Evolutionary conservation across 2,797 vertebrate species (phyloP).

Genomic region (Gallinago solitaria): DNA sequence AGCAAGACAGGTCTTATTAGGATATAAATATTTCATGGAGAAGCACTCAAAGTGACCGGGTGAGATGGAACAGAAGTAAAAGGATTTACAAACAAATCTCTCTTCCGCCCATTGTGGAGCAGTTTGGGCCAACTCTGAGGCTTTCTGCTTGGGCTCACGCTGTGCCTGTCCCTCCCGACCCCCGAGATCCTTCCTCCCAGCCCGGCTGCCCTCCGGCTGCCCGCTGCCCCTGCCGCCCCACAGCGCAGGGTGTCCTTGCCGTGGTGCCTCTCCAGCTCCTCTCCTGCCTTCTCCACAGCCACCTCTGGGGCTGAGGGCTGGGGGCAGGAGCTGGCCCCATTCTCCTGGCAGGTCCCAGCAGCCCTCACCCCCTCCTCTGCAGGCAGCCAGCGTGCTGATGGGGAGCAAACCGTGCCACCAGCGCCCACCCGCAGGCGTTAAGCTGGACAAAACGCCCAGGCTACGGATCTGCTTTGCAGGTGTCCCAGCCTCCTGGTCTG

Average conservation of each 20-base stretch:
- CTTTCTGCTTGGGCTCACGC: neutral
- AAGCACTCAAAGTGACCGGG: neutral
- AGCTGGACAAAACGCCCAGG: neutral
- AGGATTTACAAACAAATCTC: conserved; percentile 7
- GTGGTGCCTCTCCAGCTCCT: neutral
- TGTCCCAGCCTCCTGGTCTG: neutral
- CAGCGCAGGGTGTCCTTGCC: neutral
- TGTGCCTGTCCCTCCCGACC: neutral
- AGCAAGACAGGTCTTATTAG: neutral
- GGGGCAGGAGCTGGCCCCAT: neutral
- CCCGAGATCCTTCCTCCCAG: neutral
- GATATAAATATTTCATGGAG: neutral
- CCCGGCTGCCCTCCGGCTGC: neutral
- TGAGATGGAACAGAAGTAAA: conserved; percentile 1
- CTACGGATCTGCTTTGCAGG: neutral
- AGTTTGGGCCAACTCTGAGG: neutral
- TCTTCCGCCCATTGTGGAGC: neutral
- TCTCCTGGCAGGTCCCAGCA: neutral
- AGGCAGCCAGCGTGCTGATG: neutral
- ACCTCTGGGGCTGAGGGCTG: neutral
- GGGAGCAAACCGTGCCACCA: neutral
- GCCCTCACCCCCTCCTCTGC: neutral
- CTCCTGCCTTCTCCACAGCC: neutral
- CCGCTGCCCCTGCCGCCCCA: accelerated
- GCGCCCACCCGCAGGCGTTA: accelerated